Conservation (phyloP, 2,113 vertebrate genomes). For the Aix galericulata region DNA sequence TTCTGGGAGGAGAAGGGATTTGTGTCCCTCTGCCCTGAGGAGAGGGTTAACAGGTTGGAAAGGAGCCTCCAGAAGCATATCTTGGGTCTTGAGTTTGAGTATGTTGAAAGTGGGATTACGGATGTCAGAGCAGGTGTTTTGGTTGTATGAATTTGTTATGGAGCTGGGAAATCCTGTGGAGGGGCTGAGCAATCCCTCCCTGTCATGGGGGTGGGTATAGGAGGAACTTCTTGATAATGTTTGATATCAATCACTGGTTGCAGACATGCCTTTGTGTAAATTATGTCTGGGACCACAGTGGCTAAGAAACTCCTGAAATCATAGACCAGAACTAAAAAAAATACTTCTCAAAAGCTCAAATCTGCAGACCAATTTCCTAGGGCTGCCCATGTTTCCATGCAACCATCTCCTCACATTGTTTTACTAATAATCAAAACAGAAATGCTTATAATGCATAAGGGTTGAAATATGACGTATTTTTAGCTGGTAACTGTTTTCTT, state of each 20-base stretch:
- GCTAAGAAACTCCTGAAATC: neutral
- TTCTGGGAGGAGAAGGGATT: neutral
- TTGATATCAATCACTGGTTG: neutral
- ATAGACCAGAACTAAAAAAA: neutral
- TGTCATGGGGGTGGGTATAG: fast-evolving
- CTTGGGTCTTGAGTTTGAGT: neutral
- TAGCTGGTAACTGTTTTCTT: conserved; percentile 2
- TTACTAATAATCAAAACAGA: neutral
- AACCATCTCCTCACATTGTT: neutral
- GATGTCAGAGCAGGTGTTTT: neutral
- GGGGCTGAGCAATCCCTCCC: neutral
- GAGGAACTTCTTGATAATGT: neutral
- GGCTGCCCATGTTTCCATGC: neutral
- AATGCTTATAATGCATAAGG: neutral
- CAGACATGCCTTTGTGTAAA: fast-evolving
- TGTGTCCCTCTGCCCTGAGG: neutral
- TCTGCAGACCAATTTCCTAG: neutral
- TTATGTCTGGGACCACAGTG: neutral
- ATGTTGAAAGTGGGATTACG: neutral
- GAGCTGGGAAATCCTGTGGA: neutral
- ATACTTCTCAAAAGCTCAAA: neutral
- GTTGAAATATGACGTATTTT: neutral
- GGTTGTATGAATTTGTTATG: neutral
- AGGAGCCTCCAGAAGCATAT: neutral
- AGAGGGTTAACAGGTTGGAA: neutral